phyloP scores from a whole-genome alignment of 1,140 invertebrate species.

The Drosophila tropicalis region DNA sequence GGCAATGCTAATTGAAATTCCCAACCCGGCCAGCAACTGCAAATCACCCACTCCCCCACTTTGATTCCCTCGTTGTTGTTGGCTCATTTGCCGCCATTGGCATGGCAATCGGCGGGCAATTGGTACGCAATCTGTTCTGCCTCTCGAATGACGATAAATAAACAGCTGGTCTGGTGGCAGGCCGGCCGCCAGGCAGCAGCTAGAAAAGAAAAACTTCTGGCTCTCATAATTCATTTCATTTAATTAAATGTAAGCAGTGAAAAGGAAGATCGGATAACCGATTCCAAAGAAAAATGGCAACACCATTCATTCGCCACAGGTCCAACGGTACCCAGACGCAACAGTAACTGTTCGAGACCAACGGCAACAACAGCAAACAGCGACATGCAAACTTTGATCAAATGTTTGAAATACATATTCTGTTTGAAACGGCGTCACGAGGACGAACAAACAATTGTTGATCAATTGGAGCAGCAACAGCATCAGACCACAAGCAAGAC shows the following conservation, averaged over 20 bases:
- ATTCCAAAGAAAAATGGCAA: not conserved
- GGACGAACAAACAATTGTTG: conserved; percentile 42
- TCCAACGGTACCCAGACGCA: not conserved
- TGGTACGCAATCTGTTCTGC: not conserved
- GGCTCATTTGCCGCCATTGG: not conserved
- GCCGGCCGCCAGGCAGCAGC: not conserved
- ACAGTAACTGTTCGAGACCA: not conserved
- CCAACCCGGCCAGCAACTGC: conserved; percentile 10
- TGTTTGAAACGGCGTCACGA: conserved; percentile 35
- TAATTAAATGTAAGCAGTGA: not conserved
- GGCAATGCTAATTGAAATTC: conserved; percentile 69
- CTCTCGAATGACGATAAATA: conserved; percentile 17
- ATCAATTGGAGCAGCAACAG: conserved; percentile 34
- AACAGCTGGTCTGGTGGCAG: conserved; percentile 13
- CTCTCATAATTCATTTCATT: conserved; percentile 1
- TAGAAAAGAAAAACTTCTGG: not conserved
- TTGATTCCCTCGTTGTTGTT: not conserved
- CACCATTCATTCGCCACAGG: not conserved
- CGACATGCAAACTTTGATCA: conserved; percentile 42
- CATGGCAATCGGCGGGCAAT: too few species aligned
- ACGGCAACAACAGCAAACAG: not conserved
- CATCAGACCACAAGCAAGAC: not conserved
- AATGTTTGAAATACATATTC: conserved; percentile 31
- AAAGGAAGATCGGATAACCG: conserved; percentile 1
- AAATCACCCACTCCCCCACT: not conserved